phyloP scores from a whole-genome alignment of 2,888 invertebrate species.

The Sinotaia quadrata region DNA sequence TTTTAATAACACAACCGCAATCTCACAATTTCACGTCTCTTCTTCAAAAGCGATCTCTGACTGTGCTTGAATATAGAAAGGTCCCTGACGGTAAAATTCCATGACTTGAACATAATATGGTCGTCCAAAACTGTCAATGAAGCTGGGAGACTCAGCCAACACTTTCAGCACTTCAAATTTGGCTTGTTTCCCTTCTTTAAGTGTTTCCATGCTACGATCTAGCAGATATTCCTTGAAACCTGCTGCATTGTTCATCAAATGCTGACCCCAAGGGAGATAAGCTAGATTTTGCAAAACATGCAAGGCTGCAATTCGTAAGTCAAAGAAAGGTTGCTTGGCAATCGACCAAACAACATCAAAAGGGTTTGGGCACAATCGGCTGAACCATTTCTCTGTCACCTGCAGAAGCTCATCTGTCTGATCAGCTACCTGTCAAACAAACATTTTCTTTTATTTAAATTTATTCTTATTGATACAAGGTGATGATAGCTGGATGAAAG shows the following conservation, averaged over 20 bases:
- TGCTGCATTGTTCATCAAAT: slow-evolving; percentile 80
- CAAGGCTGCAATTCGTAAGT: slow-evolving; percentile 82
- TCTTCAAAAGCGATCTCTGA: slow-evolving; percentile 86
- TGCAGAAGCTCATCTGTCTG: slow-evolving; percentile 73
- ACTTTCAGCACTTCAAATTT: slow-evolving; percentile 82
- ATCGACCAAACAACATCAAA: slow-evolving; percentile 78
- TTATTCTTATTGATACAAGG: too few relatives aligned
- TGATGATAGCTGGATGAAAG: too few relatives aligned
- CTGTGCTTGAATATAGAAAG: slow-evolving; percentile 81
- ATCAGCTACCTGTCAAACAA: slow-evolving; percentile 63
- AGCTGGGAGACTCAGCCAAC: slow-evolving; percentile 72
- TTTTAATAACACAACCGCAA: too few relatives aligned
- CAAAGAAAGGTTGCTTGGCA: slow-evolving; percentile 86
- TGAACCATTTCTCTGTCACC: slow-evolving; percentile 79
- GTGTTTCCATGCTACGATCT: slow-evolving; percentile 81
- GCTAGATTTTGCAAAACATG: slow-evolving; percentile 80
- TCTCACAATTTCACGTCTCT: slow-evolving; percentile 34
- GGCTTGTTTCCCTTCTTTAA: slow-evolving; percentile 81
- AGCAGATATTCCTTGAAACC: slow-evolving; percentile 86
- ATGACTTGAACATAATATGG: slow-evolving; percentile 78
- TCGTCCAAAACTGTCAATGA: slow-evolving; percentile 77
- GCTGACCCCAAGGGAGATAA: slow-evolving; percentile 85
- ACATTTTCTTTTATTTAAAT: too few relatives aligned
- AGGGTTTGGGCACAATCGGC: slow-evolving; percentile 74
- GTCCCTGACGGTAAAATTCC: slow-evolving; percentile 83